phyloP scores from a whole-genome alignment of 2,797 vertebrate genomes.

The Trematomus bernacchii region DNA sequence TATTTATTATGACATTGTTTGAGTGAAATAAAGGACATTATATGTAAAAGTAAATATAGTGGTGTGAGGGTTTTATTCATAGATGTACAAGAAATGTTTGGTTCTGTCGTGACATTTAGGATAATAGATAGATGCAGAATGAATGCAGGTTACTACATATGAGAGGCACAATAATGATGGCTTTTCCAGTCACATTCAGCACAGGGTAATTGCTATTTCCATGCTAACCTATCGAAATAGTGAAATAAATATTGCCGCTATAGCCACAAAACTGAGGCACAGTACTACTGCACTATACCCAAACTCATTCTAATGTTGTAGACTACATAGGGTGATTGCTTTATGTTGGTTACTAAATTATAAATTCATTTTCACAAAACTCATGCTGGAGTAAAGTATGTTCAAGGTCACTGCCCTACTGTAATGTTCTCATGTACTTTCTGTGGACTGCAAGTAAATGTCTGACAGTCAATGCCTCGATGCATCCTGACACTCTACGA shows the following conservation, averaged over 20 bases:
- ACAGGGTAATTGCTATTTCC: not conserved
- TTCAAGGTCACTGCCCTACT: slow-evolving; percentile 21
- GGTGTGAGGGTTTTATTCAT: not conserved
- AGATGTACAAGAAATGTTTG: not conserved
- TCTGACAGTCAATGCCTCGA: slow-evolving; percentile 16
- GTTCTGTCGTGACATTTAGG: not conserved
- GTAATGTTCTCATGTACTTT: not conserved
- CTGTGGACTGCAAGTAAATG: not conserved
- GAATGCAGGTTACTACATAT: not conserved
- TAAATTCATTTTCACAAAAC: not conserved
- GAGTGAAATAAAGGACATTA: not conserved
- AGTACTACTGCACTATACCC: not conserved
- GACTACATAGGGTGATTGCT: not conserved
- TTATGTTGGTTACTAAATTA: not conserved
- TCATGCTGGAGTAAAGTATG: not conserved
- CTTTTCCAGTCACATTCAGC: not conserved
- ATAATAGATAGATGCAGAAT: not conserved
- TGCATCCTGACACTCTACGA: slow-evolving; percentile 30
- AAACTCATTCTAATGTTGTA: not conserved
- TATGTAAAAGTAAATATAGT: not conserved
- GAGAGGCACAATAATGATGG: not conserved
- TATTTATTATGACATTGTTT: not conserved
- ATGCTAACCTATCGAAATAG: not conserved
- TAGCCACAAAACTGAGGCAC: not conserved
- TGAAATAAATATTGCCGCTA: not conserved